Conservation (phyloP, 2,797 vertebrate genomes). For the Sardinella longiceps region DNA sequence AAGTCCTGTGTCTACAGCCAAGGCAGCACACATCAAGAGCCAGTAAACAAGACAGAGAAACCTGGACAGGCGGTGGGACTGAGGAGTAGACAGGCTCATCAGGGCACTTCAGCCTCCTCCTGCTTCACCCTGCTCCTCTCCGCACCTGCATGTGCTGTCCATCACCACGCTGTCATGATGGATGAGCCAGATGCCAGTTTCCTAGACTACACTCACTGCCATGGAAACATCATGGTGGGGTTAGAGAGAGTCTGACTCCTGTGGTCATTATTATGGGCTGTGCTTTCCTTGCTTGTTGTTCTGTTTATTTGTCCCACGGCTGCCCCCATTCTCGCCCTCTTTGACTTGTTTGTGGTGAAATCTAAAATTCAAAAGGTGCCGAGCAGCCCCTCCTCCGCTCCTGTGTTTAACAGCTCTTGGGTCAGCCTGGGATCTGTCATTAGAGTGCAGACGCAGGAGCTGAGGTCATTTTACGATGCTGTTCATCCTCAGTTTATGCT, state of each 20-base stretch:
- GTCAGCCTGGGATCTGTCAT: conserved; percentile 8
- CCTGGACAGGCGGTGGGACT: not conserved
- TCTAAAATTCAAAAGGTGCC: conserved; percentile 52
- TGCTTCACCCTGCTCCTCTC: not conserved
- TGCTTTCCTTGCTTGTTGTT: not conserved
- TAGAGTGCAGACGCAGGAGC: not conserved
- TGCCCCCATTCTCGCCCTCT: conserved; percentile 1
- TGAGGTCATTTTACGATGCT: conserved; percentile 47
- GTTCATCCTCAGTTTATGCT: conserved; percentile 60
- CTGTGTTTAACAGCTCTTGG: conserved; percentile 12
- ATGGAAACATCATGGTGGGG: not conserved
- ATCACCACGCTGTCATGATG: not conserved
- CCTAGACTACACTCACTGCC: conserved; percentile 4
- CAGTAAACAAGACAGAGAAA: not conserved
- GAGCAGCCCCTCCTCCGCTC: not conserved
- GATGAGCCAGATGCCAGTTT: conserved; percentile 18
- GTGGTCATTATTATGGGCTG: conserved; percentile 2
- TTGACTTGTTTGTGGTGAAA: not conserved
- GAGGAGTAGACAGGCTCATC: not conserved
- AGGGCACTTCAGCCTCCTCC: not conserved
- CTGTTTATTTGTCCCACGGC: not conserved
- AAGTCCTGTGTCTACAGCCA: conserved; percentile 38
- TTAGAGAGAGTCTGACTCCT: not conserved
- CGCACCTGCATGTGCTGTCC: not conserved
- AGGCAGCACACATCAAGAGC: not conserved